These are phyloP conservation scores for Drosophila virilis DNA, from an alignment of 1,140 invertebrate genomes.

Conservation along the genomic window DNA sequence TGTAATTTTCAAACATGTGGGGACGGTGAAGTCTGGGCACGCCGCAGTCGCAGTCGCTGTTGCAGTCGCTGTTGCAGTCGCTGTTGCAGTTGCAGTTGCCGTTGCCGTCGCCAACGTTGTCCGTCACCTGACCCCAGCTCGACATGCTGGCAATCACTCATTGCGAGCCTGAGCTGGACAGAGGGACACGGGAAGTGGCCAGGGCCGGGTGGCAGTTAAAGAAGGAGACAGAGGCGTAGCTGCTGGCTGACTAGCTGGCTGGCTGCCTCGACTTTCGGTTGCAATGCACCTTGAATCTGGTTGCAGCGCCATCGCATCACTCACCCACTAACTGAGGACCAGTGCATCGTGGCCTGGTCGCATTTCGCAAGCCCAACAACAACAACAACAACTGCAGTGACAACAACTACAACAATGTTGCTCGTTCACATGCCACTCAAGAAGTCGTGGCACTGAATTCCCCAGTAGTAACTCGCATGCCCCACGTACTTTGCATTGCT, in stretches of 20 bases:
- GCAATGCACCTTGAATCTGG: conserved; percentile 68
- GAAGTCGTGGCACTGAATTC: conserved; percentile 75
- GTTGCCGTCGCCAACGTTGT: conserved; percentile 38
- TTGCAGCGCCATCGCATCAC: conserved; percentile 59
- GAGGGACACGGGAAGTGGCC: conserved; percentile 7
- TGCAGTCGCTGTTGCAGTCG: conserved; percentile 6
- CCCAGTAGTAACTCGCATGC: conserved; percentile 48
- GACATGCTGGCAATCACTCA: conserved; percentile 72
- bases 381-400: conserved; percentile 10
- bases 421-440: conserved; percentile 80
- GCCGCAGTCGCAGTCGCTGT: conserved; percentile 22
- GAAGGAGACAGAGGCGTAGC: conserved; percentile 37
- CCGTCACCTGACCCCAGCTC: conserved; percentile 75
- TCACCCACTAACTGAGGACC: conserved; percentile 71
- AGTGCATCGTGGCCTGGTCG: conserved; percentile 49
- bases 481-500: conserved; percentile 48
- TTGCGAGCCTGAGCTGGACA: conserved; percentile 35
- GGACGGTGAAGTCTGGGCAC: conserved; percentile 45
- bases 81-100: conserved; percentile 3
- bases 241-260: not conserved
- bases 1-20: conserved; percentile 78
- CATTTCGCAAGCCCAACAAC: conserved; percentile 51
- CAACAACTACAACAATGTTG: conserved; percentile 34
- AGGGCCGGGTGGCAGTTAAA: conserved; percentile 5
- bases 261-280: conserved; percentile 56